Base-by-base conservation (phyloP, 2,797 vertebrate genomes). In the Anguilla marmorata region DNA sequence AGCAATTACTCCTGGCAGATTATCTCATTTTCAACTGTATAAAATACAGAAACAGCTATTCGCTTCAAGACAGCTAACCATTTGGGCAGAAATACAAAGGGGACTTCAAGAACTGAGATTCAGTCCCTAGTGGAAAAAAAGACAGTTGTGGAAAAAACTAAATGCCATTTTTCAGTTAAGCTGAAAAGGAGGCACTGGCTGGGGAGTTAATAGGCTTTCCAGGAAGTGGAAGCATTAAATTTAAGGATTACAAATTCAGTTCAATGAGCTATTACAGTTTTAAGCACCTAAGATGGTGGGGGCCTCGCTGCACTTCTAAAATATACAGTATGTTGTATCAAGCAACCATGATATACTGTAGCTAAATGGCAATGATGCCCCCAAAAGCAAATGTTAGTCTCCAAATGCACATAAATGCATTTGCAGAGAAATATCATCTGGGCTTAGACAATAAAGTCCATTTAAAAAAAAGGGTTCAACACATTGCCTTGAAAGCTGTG, bases 171-270 rank as follows among this genome's bases (percentile, higher is more conserved):
- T 27, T 72, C 69, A 72, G 69, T 30, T 72, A 30, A 72, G 69
- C n/a, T 3, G 2, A 72, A 72, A 72, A 69, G 8, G 69, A 30
- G 69, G 69, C 69, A 72, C 69, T 72, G 27, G 69, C 69, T 33
- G 27, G n/a, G n/a, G n/a, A 72, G 69, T 33, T 72, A 72, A 72
- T 72, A 66, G 24, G 60, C 11, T 72, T 72, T 72, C 27, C 69
- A 72, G 69, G 27, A 72, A 72, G 2, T 72, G 27, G 27, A 33
- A 12, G 9, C 27, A 30, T 72, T 72, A 69, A 4, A 24, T 69
- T 69, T 69, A 69, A 72, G 69, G 69, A 72, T 72, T 72, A 72
- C 1, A 72, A 33, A 72, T 66, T 66, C 60, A 66, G 60, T n/a
- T 66, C 12, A n/a, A 66, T 72, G 4, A 72, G 33, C n/a, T 33